Percentiles rank a stretch among this genome's conserved stretches.
These are phyloP conservation scores for Callyntrura sp. DNA, from an alignment of 2,888 invertebrate species.

Conservation along the genomic window DNA sequence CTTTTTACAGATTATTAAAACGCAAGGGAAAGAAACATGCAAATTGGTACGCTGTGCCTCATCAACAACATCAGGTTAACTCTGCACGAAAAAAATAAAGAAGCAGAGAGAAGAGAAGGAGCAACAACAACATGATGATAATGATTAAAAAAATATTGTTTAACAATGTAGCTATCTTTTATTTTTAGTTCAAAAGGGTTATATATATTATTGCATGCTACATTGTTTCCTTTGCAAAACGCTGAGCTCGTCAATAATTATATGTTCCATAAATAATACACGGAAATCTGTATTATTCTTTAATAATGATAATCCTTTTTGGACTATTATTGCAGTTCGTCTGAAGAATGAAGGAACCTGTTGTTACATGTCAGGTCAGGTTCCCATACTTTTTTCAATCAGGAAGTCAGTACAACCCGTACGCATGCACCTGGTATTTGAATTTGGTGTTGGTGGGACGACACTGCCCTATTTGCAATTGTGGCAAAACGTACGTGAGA, in stretches of 20 bases:
- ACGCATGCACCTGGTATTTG: conserved; percentile 61
- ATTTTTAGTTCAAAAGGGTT: conserved; percentile 21
- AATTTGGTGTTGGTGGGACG: conserved; percentile 55
- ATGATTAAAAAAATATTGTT: not conserved
- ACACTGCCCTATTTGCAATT: conserved; percentile 52
- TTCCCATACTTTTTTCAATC: conserved; percentile 77
- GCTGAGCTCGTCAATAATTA: not conserved
- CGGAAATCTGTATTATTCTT: conserved; percentile 46
- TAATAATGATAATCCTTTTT: conserved; percentile 48
- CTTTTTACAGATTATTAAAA: conserved; percentile 27
- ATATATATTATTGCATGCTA: conserved; percentile 49
- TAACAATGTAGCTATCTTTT: conserved; percentile 11
- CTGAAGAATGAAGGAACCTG: conserved; percentile 66
- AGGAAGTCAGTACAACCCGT: conserved; percentile 60
- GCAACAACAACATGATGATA: not conserved
- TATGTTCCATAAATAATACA: conserved; percentile 55
- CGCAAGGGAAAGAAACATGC: conserved; percentile 23
- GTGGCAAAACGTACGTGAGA: conserved; percentile 10
- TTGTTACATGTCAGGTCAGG: conserved; percentile 76
- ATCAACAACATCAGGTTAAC: not conserved
- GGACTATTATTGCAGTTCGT: conserved; percentile 10
- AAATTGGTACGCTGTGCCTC: conserved; percentile 13
- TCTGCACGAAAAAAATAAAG: conserved; percentile 6
- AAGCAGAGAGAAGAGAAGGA: not conserved
- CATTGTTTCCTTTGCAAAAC: conserved; percentile 49